Evolutionary conservation across 2,888 invertebrate species (phyloP).

Genomic region (Phrixothrix hirtus): DNA sequence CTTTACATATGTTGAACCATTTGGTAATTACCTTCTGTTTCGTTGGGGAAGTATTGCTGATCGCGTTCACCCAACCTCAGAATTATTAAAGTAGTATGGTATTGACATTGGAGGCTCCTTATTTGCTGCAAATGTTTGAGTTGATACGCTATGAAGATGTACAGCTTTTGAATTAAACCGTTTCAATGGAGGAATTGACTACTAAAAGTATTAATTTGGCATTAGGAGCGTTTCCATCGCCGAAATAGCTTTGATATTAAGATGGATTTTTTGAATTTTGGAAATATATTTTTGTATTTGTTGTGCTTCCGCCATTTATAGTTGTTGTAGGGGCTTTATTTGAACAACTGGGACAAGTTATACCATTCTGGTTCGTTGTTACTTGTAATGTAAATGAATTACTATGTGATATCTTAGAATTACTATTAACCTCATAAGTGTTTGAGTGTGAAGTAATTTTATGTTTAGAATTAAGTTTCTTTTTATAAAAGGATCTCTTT

Average conservation of each 20-base stretch:
- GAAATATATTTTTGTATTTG: no score
- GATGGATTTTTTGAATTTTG: slow-evolving; percentile 87
- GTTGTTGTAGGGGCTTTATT: no score
- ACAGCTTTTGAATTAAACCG: slow-evolving; percentile 91
- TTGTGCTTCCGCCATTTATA: no score
- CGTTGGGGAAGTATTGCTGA: slow-evolving; percentile 82
- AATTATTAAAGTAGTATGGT: slow-evolving; percentile 72
- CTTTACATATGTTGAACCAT: slow-evolving; percentile 64
- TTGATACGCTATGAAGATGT: slow-evolving; percentile 85
- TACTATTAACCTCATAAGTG: no score
- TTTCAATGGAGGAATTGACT: slow-evolving; percentile 93
- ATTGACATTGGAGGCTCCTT: slow-evolving; percentile 69
- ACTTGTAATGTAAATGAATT: no score
- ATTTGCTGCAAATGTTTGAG: slow-evolving; percentile 71
- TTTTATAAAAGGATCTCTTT: no score
- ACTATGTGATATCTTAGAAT: no score
- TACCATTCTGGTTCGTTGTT: no score
- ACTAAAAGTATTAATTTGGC: slow-evolving; percentile 83
- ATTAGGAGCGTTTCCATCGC: slow-evolving; percentile 70
- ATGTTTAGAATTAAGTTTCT: no score
- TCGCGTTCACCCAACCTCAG: slow-evolving; percentile 66
- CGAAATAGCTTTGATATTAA: slow-evolving; percentile 86
- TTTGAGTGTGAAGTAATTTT: no score
- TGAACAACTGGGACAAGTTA: no score
- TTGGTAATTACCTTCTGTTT: slow-evolving; percentile 75